A percentile compares a stretch with the other conserved stretches of the same genome.
Evolutionary conservation across 2,113 vertebrate species (phyloP).

Genomic region (Nerophis ophidion): DNA sequence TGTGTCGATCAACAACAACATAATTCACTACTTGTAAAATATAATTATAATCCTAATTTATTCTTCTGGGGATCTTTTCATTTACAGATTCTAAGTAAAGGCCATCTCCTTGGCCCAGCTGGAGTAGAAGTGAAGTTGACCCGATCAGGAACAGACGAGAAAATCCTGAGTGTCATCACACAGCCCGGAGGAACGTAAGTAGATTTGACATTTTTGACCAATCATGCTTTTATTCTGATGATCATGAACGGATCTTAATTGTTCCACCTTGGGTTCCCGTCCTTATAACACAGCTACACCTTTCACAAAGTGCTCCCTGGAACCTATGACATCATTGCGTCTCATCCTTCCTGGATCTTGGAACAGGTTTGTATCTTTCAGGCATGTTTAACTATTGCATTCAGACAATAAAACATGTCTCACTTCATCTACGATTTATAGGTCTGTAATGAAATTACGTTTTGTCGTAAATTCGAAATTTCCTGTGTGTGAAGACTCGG

Average conservation of each 20-base stretch:
- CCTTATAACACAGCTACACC: slow-evolving; percentile 74
- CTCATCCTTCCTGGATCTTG: slow-evolving; percentile 87
- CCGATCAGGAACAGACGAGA: slow-evolving; percentile 72
- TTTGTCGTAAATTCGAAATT: too few relatives aligned
- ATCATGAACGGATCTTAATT: not conserved
- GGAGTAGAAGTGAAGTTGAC: slow-evolving; percentile 85
- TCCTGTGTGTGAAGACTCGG: too few relatives aligned
- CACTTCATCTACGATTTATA: too few relatives aligned
- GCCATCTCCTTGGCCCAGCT: slow-evolving; percentile 83
- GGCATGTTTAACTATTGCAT: not conserved
- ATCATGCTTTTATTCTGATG: not conserved
- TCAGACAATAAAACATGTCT: too few relatives aligned
- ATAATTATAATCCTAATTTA: not conserved
- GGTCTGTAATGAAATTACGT: too few relatives aligned
- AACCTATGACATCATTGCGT: slow-evolving; percentile 87
- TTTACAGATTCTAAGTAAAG: slow-evolving; percentile 88
- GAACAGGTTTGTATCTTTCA: slow-evolving; percentile 76
- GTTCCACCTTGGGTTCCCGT: not conserved
- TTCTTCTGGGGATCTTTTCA: not conserved
- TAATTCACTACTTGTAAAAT: not conserved
- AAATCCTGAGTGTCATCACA: slow-evolving; percentile 80
- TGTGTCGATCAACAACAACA: not conserved
- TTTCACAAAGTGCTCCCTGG: slow-evolving; percentile 95
- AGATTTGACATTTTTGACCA: not conserved
- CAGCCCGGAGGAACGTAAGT: slow-evolving; percentile 92